phyloP scores from a whole-genome alignment of 2,888 invertebrate genomes.

The Arge pagana region DNA sequence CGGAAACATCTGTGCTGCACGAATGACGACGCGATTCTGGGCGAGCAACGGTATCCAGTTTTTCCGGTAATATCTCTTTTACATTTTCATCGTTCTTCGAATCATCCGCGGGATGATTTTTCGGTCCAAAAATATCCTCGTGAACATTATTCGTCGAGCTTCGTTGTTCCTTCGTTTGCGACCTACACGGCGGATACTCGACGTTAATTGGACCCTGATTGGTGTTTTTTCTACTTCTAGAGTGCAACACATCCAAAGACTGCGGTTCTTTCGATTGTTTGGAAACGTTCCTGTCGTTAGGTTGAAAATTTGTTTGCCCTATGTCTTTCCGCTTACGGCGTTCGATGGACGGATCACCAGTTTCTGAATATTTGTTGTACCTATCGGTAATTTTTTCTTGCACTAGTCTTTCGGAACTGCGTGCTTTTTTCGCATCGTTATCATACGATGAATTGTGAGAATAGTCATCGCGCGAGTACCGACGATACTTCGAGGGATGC shows the following conservation, averaged over 20 bases:
- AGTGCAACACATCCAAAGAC: not conserved
- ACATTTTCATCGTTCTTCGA: not conserved
- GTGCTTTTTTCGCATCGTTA: not conserved
- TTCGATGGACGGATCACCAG: not conserved
- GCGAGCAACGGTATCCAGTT: not conserved
- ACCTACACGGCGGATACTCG: too few relatives aligned
- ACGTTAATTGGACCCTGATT: too few relatives aligned
- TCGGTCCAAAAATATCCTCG: too few relatives aligned
- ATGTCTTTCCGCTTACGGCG: not conserved
- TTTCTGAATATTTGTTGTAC: not conserved
- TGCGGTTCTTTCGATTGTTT: slow-evolving; percentile 7
- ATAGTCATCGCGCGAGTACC: slow-evolving; percentile 7
- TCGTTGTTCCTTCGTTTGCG: too few relatives aligned
- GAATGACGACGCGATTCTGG: not conserved
- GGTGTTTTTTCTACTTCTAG: not conserved
- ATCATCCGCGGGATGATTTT: not conserved
- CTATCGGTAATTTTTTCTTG: not conserved
- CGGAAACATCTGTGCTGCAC: not conserved
- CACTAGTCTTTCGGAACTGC: not conserved
- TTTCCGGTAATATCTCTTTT: not conserved
- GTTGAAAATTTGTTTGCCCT: not conserved
- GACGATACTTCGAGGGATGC: slow-evolving; percentile 1
- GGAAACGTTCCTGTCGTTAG: slow-evolving; percentile 1
- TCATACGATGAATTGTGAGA: slow-evolving; percentile 1
- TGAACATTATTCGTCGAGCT: too few relatives aligned